phyloP scores from a whole-genome alignment of 2,113 vertebrate genomes.

The Hypomesus transpacificus region DNA sequence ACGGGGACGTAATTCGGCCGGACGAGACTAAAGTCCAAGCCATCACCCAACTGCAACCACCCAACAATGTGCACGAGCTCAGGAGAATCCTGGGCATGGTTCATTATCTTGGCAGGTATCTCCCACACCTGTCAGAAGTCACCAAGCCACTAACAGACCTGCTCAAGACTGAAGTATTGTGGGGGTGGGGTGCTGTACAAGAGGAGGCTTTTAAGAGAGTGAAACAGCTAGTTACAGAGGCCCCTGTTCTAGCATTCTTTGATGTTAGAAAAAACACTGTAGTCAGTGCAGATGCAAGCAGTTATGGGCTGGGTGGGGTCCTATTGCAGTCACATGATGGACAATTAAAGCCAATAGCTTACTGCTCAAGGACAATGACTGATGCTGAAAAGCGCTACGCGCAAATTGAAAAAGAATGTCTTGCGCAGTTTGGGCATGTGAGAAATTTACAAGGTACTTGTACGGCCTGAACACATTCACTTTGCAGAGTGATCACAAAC shows the following conservation, averaged over 20 bases:
- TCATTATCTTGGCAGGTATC: conserved; percentile 10
- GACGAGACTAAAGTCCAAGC: not conserved
- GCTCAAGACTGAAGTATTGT: not conserved
- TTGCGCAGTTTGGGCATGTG: conserved; percentile 28
- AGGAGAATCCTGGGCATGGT: conserved; percentile 17
- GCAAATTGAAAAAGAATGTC: conserved; percentile 26
- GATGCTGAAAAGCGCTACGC: conserved; percentile 15
- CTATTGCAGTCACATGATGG: not conserved
- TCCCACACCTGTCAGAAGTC: not conserved
- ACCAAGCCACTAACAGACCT: conserved; percentile 11
- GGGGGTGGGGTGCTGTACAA: not conserved
- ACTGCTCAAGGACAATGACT: conserved; percentile 11
- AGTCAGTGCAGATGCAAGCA: conserved; percentile 19
- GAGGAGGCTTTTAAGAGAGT: conserved; percentile 16
- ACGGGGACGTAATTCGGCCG: not conserved
- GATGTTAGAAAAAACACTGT: conserved; percentile 1
- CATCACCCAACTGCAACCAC: conserved; percentile 1
- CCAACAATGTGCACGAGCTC: not conserved
- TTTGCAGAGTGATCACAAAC: conserved; percentile 26
- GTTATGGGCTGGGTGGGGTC: not conserved
- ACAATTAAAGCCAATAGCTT: conserved; percentile 1
- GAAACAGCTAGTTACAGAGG: not conserved
- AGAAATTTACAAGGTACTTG: conserved; percentile 22
- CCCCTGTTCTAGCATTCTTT: conserved; percentile 7
- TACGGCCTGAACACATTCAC: conserved; percentile 15